Conservation (phyloP, 2,888 invertebrate genomes). For the Noctuana brunneofusca region DNA sequence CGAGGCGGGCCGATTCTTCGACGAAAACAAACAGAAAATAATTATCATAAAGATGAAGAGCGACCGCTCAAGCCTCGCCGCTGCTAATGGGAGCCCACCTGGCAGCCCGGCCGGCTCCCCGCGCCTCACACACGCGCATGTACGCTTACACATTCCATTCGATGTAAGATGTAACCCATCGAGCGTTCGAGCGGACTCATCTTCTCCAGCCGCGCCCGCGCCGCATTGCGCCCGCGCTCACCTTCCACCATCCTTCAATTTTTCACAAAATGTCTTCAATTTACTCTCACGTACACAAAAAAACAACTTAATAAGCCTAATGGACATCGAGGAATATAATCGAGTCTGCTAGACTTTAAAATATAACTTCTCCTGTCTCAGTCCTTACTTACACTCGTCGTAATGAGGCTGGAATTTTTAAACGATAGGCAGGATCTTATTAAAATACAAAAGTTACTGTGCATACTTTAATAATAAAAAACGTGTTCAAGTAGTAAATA, state of each 20-base stretch:
- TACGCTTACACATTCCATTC: conserved; percentile 48
- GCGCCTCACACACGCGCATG: conserved; percentile 38
- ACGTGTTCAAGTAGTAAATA: too few species aligned
- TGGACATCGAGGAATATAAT: too few species aligned
- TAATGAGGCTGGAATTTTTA: too few species aligned
- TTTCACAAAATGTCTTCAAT: background rate
- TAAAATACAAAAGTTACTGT: background rate
- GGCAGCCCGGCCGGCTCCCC: conserved; percentile 58
- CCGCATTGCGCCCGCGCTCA: conserved; percentile 2
- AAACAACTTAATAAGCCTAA: too few species aligned
- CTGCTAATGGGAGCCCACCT: conserved; percentile 81
- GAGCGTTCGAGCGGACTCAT: conserved; percentile 49
- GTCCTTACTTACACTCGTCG: too few species aligned
- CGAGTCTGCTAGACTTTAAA: too few species aligned
- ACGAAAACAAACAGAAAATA: conserved; percentile 83
- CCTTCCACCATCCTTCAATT: background rate
- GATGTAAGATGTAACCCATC: conserved; percentile 45
- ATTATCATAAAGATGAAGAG: conserved; percentile 83
- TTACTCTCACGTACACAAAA: background rate
- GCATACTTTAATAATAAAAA: background rate
- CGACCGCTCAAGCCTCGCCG: conserved; percentile 76
- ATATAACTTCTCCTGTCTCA: too few species aligned
- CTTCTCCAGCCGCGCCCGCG: conserved; percentile 29
- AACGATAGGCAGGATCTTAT: too few species aligned
- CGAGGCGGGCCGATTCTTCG: conserved; percentile 80